These are phyloP conservation scores for Astur gentilis DNA, from an alignment of 2,113 vertebrate genomes.

Conservation along the genomic window DNA sequence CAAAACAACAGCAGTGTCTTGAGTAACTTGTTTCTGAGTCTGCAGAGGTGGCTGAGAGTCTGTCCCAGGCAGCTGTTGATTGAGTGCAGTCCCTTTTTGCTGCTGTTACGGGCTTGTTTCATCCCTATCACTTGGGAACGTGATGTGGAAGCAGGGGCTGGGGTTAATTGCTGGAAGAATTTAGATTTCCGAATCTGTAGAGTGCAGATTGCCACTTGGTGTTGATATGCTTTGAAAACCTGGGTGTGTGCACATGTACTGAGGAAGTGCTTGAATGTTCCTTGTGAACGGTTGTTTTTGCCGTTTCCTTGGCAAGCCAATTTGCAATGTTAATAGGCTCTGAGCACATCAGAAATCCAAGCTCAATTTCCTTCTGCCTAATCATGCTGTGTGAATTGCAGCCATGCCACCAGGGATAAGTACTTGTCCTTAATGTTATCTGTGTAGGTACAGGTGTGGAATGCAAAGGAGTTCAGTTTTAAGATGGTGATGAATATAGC, in stretches of 20 bases:
- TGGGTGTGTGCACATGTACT: neutral
- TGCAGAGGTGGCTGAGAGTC: neutral
- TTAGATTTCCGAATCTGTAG: neutral
- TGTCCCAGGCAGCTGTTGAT: neutral
- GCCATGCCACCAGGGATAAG: neutral
- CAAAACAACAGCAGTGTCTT: neutral
- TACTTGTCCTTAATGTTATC: neutral
- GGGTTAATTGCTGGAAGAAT: neutral
- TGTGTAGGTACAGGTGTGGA: neutral
- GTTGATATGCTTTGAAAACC: neutral
- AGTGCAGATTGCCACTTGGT: neutral
- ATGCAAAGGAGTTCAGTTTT: neutral
- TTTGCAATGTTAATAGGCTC: neutral
- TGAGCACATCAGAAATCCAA: neutral
- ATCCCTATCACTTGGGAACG: neutral
- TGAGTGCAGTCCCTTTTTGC: neutral
- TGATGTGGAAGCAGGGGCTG: neutral
- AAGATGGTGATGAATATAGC: neutral
- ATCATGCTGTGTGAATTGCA: neutral
- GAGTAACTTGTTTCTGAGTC: fast-evolving
- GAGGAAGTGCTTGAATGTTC: neutral
- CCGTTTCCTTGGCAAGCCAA: neutral
- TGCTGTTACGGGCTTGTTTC: neutral
- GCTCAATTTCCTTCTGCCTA: neutral
- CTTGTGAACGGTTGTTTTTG: neutral